phyloP scores from a whole-genome alignment of 2,113 vertebrate species.

The Hassar affinis region DNA sequence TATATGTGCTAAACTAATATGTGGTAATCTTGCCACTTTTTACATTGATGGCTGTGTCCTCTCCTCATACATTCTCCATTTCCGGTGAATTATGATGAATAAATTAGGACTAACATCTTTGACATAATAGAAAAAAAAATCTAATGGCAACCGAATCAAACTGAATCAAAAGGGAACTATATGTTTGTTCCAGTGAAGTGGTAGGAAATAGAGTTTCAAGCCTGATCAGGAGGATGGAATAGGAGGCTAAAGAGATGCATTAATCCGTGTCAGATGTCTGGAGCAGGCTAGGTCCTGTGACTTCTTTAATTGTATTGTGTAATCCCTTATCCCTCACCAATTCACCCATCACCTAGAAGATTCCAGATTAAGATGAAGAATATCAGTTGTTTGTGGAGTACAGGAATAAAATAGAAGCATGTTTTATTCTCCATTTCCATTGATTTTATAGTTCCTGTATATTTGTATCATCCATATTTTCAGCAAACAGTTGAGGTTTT shows the following conservation, averaged over 20 bases:
- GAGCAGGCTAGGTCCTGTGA: conserved; percentile 12
- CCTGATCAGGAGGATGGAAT: conserved; percentile 46
- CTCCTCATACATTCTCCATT: neutral
- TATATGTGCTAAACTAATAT: too few species aligned
- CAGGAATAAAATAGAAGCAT: conserved; percentile 2
- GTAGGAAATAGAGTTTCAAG: conserved; percentile 12
- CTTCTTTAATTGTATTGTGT: conserved; percentile 29
- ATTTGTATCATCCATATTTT: neutral
- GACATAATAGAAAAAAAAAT: neutral
- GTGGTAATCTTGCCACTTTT: neutral
- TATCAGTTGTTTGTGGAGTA: neutral
- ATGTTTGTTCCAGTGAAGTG: neutral
- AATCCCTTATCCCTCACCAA: neutral
- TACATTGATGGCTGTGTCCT: neutral
- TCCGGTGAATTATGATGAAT: neutral
- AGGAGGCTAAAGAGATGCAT: conserved; percentile 40
- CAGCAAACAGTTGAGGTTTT: neutral
- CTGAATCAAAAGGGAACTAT: neutral
- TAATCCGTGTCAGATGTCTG: conserved; percentile 41
- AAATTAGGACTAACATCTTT: neutral
- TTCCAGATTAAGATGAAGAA: neutral
- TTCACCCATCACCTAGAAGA: neutral
- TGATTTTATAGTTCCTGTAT: neutral
- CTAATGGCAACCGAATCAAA: neutral
- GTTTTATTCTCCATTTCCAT: neutral